These are phyloP conservation scores for Drosophila orena DNA, from an alignment of 1,140 invertebrate species.

Conservation along the genomic window DNA sequence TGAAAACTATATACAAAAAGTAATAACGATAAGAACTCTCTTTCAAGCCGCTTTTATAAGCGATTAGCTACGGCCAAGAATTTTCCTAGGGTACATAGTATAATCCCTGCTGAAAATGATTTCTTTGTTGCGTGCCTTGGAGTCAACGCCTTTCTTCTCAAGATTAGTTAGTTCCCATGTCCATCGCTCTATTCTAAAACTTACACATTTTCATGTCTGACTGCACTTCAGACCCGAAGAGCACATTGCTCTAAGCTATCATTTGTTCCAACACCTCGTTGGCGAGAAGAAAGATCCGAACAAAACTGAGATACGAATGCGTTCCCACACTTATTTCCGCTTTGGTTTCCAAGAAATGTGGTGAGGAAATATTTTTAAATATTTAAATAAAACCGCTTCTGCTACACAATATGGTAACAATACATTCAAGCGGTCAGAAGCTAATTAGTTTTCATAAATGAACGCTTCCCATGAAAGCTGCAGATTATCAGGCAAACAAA, in stretches of 20 bases:
- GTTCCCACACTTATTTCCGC: conserved; percentile 75
- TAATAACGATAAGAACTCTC: background rate
- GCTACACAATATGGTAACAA: conserved; percentile 46
- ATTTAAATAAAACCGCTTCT: conserved; percentile 70
- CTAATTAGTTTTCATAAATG: conserved; percentile 66
- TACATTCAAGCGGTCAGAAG: conserved; percentile 40
- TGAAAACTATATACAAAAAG: background rate
- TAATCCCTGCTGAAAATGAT: conserved; percentile 1
- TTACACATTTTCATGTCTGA: conserved; percentile 52
- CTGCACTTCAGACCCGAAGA: conserved; percentile 36
- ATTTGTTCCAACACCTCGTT: conserved; percentile 62
- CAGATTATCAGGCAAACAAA: conserved; percentile 18
- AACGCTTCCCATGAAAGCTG: conserved; percentile 41
- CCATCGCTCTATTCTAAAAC: background rate
- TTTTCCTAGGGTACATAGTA: background rate
- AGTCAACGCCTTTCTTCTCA: conserved; percentile 29
- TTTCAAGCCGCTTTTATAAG: background rate
- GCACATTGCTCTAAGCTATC: conserved; percentile 42
- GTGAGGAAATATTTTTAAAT: conserved; percentile 55
- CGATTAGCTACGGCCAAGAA: background rate
- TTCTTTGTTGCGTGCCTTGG: conserved; percentile 20
- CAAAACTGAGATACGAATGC: conserved; percentile 33
- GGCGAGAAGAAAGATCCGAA: conserved; percentile 15
- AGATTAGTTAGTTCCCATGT: conserved; percentile 33
- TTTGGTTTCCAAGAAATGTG: conserved; percentile 52